Conservation (phyloP, 1,140 invertebrate species). For the Sinella curviseta region DNA sequence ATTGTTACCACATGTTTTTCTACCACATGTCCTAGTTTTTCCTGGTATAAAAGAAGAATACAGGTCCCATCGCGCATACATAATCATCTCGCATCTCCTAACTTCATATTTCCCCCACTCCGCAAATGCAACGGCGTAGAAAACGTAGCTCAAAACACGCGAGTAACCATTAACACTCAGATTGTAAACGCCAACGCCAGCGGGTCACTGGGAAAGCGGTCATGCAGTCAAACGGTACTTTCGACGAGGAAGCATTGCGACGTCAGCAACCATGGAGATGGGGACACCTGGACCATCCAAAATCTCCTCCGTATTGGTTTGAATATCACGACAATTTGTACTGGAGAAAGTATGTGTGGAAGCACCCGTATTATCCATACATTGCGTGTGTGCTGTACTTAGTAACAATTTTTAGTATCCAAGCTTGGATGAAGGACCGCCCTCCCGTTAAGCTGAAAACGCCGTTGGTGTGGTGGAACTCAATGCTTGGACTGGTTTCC, state of each 20-base stretch:
- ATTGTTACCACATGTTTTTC: no score
- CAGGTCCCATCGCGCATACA: no score
- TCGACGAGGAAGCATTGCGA: neutral
- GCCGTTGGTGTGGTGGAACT: slow-evolving; percentile 28
- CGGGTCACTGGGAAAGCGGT: no score
- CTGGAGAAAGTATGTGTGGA: slow-evolving; percentile 18
- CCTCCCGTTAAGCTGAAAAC: slow-evolving; percentile 25
- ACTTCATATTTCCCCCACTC: no score
- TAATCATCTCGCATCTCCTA: no score
- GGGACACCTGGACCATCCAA: neutral
- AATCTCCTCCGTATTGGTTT: neutral
- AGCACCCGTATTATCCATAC: slow-evolving; percentile 17
- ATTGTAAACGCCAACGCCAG: no score
- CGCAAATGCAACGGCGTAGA: no score
- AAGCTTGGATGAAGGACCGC: slow-evolving; percentile 28
- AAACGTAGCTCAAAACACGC: no score
- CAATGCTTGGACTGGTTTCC: slow-evolving; percentile 17
- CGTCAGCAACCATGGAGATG: neutral
- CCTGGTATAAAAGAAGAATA: no score
- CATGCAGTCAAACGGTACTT: no score
- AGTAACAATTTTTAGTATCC: slow-evolving; percentile 19
- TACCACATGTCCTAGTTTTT: no score
- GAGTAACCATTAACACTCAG: no score
- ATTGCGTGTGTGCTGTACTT: slow-evolving; percentile 19
- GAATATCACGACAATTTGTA: neutral